Evolutionary conservation across 2,113 vertebrate genomes (phyloP), one percentile per base, ranked within the genome.

Genomic region (Paedocypris sp.): DNA sequence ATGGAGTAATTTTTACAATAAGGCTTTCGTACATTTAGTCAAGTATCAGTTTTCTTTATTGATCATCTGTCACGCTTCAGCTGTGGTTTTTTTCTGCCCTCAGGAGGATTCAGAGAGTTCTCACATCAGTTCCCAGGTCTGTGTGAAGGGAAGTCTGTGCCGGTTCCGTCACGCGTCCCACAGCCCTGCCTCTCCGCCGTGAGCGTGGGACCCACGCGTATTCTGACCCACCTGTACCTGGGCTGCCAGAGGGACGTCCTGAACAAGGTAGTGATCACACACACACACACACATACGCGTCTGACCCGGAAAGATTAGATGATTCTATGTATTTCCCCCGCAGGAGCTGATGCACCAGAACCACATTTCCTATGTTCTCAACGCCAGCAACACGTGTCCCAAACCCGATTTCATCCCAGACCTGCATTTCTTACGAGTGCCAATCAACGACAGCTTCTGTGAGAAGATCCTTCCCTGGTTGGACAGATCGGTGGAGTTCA

Each of bases 311-410:
- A n/a, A n/a, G n/a, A n/a, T n/a, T n/a, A n/a, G n/a, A n/a, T n/a
- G n/a, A n/a, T n/a, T n/a, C n/a, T n/a, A n/a, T n/a, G n/a, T n/a
- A n/a, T n/a, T n/a, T n/a, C 32, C 59, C 4, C 18, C 25, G 0
- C 50, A 98, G 94, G 94, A 97, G 35, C 83, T 96, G 79, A 98
- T 98, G 90, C 91, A 92, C 72, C 92, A 97, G 84, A 94, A 93
- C 0, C 88, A 91, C 60, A 96, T 98, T 32, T 78, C 74, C 4
- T 97, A 90, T 0, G 94, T 97, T 19, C 75, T 98, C 26, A 98
- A 98, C 0, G 94, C 92, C 78, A 97, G 93, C 68, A 92, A 89
- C 69, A 95, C 92, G 31, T 97, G 94, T 47, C 94, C 94, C 58
- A 94, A 96, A 75, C 94, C 94, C 0, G 94, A 96, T 80, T 98